Percentiles rank a stretch among this genome's conserved stretches.
Evolutionary conservation across 1,140 invertebrate species (phyloP).

Genomic region (Sitobion miscanthi): DNA sequence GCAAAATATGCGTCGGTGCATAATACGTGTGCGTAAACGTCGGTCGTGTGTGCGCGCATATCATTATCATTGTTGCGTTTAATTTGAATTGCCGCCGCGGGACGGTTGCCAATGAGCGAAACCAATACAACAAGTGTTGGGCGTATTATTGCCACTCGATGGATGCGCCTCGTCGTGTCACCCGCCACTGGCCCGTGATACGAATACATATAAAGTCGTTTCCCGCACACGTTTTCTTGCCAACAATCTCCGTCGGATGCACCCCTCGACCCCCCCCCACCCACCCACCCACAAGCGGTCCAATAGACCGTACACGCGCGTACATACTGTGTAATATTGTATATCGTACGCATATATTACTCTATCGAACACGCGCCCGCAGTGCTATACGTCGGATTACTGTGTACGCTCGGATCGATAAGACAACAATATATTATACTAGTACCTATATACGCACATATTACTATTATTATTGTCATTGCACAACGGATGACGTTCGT

Average conservation of each 20-base stretch:
- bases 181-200: not conserved
- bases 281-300: not conserved
- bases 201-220: not conserved
- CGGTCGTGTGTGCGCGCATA: not conserved
- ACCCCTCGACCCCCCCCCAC: too few relatives aligned
- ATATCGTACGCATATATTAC: too few relatives aligned
- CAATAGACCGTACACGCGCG: not conserved
- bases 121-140: slow-evolving; percentile 50
- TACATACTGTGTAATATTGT: too few relatives aligned
- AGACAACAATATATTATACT: too few relatives aligned
- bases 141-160: slow-evolving; percentile 29
- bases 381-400: too few relatives aligned
- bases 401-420: too few relatives aligned
- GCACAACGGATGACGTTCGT: too few relatives aligned
- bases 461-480: too few relatives aligned
- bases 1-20: not conserved
- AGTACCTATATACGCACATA: too few relatives aligned
- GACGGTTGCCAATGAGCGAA: slow-evolving; percentile 44
- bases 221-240: slow-evolving; percentile 22
- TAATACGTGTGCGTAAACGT: not conserved
- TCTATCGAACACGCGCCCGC: too few relatives aligned
- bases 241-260: not conserved
- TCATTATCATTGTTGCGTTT: slow-evolving; percentile 46
- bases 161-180: not conserved
- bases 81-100: slow-evolving; percentile 45